Base-by-base conservation (phyloP, 2,113 vertebrate genomes). In the Typhlomys cinereus region DNA sequence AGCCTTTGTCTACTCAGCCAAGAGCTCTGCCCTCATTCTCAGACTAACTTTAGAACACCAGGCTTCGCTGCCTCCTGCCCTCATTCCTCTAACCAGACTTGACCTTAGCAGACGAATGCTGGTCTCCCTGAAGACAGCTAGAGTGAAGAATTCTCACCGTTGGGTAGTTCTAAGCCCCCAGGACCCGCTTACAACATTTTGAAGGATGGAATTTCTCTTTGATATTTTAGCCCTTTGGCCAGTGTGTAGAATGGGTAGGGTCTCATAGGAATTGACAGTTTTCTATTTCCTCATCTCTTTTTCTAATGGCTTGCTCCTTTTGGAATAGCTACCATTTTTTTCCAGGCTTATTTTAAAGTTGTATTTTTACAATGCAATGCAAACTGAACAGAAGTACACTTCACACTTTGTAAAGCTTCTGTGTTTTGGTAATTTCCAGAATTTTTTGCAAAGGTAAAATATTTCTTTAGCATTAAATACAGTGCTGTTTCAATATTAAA, bases 301-400 rank as follows among this genome's bases (percentile, higher is more conserved):
- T 11, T 85, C 27, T 46, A 46, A 18, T 85, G 13, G 12, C 88
- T 83, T 61, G 15, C 6, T 69, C 48, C n/a, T 4, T 57, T 14
- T 34, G 80, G 25, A 64, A 46, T 50, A 54, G 3, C 20, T 61
- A 29, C 17, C 21, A 14, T 74, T 2, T 82, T 89, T 46, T 59
- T n/a, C n/a, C 39, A 31, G 88, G 61, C 54, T 95, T 88, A 15
- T 82, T 92, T 94, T 91, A 69, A 74, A 67, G 13, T 36, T 50
- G 20, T 27, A 59, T 86, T 78, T 27, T 79, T 93, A 74, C n/a
- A 46, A 8, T 62, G 17, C 67, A 31, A 44, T 88, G 4, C 4
- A 81, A 46, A 86, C 46, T 80, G 48, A 78, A 67, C 29, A 82
- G 44, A 81, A 64, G 46, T 66, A 23, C 0, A 50, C 3, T 59